Conservation (phyloP, 2,888 invertebrate genomes). For the Leucoma salicis region DNA sequence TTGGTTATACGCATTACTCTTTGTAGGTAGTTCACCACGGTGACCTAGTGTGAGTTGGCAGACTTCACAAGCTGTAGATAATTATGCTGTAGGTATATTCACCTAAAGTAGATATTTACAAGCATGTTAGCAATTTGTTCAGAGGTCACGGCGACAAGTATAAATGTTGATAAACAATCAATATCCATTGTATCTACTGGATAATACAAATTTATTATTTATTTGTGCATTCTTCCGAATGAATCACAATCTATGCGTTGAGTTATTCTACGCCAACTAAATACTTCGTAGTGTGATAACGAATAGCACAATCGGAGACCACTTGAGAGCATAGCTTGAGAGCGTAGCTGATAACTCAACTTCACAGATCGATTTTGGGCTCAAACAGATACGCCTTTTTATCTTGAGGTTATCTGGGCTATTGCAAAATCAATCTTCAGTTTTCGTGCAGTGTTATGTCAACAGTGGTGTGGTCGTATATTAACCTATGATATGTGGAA, state of each 20-base stretch:
- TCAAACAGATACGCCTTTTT: conserved; percentile 48
- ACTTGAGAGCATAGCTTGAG: conserved; percentile 39
- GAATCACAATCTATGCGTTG: conserved; percentile 18
- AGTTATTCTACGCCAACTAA: conserved; percentile 1
- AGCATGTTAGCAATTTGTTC: neutral
- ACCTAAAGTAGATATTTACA: no score
- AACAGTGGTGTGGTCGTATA: conserved; percentile 14
- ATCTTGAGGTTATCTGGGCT: conserved; percentile 57
- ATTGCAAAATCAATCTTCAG: conserved; percentile 45
- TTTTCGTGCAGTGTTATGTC: conserved; percentile 33
- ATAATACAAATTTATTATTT: conserved; percentile 21
- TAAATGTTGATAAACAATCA: conserved; percentile 28
- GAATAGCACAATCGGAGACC: conserved; percentile 27
- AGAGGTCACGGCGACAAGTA: neutral
- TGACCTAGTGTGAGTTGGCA: no score
- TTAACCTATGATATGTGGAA: conserved; percentile 17
- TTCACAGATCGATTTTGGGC: conserved; percentile 48
- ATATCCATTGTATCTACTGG: conserved; percentile 14
- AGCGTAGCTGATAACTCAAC: conserved; percentile 43
- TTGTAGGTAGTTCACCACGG: no score
- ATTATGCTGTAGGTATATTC: no score
- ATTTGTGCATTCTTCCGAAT: conserved; percentile 13
- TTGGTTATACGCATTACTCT: no score
- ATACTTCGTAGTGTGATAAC: conserved; percentile 13
- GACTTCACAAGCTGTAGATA: no score